phyloP scores from a whole-genome alignment of 1,140 invertebrate genomes.

The Drosophila sechellia region DNA sequence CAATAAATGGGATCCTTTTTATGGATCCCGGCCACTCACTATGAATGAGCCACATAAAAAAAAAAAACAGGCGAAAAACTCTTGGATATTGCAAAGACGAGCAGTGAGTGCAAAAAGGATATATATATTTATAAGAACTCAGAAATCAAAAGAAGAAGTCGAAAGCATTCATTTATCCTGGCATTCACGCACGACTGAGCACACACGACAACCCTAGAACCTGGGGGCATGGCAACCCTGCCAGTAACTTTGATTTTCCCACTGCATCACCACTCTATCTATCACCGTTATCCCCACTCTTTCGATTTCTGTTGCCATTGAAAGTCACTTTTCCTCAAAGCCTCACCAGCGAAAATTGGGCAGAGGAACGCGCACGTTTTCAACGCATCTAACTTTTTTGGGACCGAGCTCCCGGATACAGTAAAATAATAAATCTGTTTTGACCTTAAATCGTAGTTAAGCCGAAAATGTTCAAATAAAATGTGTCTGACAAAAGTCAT shows the following conservation, averaged over 20 bases:
- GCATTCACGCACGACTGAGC: conserved; percentile 28
- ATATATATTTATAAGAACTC: neutral
- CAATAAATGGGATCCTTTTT: conserved; percentile 20
- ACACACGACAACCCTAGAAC: conserved; percentile 34
- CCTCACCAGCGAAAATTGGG: conserved; percentile 1
- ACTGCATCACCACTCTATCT: neutral
- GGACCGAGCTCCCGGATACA: neutral
- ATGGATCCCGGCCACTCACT: conserved; percentile 4
- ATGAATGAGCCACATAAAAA: conserved; percentile 17
- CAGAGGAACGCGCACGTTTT: neutral
- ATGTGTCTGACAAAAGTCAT: neutral
- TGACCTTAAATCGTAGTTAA: neutral
- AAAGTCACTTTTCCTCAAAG: conserved; percentile 31
- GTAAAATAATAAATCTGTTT: neutral
- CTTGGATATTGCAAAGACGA: conserved; percentile 4
- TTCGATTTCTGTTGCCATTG: conserved; percentile 17
- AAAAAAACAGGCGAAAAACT: neutral
- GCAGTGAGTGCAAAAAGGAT: conserved; percentile 18
- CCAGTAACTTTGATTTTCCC: conserved; percentile 23
- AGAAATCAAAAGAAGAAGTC: conserved; percentile 1
- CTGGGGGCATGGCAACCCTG: conserved; percentile 11
- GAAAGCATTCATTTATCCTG: conserved; percentile 8
- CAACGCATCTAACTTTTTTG: conserved; percentile 10
- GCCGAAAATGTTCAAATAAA: neutral
- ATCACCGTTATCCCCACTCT: conserved; percentile 3